Base-by-base conservation (phyloP, 1,140 invertebrate species). In the Drosophila azteca region DNA sequence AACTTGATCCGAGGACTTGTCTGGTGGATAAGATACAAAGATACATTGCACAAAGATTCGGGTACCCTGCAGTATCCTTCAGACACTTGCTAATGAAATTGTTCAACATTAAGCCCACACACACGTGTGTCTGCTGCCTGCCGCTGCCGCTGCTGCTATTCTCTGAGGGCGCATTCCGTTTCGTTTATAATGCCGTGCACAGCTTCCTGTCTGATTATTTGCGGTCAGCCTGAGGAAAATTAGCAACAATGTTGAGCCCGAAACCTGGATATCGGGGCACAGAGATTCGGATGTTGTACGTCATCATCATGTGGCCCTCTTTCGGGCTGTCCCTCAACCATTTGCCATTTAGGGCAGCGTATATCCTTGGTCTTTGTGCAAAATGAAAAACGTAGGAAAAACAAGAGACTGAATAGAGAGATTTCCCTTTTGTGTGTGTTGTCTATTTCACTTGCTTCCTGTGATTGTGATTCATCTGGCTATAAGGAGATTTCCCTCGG, bases 201-300 rank as follows among this genome's bases (percentile, higher is more conserved):
- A 78, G 77, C 66, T 85, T 85, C 82, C 82, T 87, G 78, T 72
- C 75, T 69, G 76, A 88, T 88, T 88, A 88, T 88, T 87, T 88
- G 83, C 79, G 83, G 83, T 88, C 72, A 88, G 79, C 60, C 73
- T 70, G 60, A 35, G 60, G 70, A 67, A 69, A 82, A 75, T 83
- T 82, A 26, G 79, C 83, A 88, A 88, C 83, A 89, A 83, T 88
- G 83, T 87, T 66, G 58, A 13, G 54, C 22, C 51, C 52, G 51
- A 41, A 62, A 53, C 60, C 60, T 45, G 60, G 49, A 51, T 35
- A 53, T 15, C 57, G 20, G 46, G 48, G 11, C 52, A 4, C 31
- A 45, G 53, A 64, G 78, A 80, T 81, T 81, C 68, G 77, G 62
- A 68, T 61, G 52, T 39, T 50, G 53, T 74, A 75, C 72, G 64